These are phyloP conservation scores for Leptinotarsa rubiginosa DNA, from an alignment of 2,888 invertebrate genomes.

Conservation along the genomic window DNA sequence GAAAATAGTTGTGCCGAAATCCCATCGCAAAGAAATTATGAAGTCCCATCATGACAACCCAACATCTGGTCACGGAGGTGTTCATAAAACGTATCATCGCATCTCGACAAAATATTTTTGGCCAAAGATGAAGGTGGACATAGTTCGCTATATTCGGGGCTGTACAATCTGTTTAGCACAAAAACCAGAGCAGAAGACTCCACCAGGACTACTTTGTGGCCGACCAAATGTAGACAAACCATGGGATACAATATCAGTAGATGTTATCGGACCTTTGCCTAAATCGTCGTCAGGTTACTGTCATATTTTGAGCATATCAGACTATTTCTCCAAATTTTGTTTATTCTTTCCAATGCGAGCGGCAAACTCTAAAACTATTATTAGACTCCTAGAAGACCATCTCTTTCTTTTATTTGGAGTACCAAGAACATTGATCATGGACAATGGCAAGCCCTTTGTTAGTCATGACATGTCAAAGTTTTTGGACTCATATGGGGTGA, in stretches of 20 bases:
- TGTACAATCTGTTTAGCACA: slow-evolving; percentile 17
- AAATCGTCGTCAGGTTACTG: slow-evolving; percentile 25
- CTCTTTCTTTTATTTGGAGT: slow-evolving; percentile 35
- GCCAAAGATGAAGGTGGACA: slow-evolving; percentile 25
- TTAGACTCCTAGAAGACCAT: not conserved
- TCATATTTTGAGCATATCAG: slow-evolving; percentile 35
- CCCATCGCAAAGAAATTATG: slow-evolving; percentile 11
- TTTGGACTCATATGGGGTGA: slow-evolving; percentile 28
- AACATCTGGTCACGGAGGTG: slow-evolving; percentile 22
- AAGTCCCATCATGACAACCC: slow-evolving; percentile 20
- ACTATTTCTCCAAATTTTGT: slow-evolving; percentile 38
- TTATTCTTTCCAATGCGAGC: not conserved
- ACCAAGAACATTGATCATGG: not conserved
- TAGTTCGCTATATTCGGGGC: slow-evolving; percentile 5
- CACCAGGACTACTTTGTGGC: slow-evolving; percentile 17
- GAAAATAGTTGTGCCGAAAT: slow-evolving; percentile 33
- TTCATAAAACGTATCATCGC: not conserved
- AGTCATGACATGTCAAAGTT: not conserved
- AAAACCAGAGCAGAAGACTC: slow-evolving; percentile 23
- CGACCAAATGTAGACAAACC: slow-evolving; percentile 27
- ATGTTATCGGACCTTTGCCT: slow-evolving; percentile 43
- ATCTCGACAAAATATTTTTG: slow-evolving; percentile 25
- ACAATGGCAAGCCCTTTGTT: not conserved
- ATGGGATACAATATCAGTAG: slow-evolving; percentile 40
- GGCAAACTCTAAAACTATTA: not conserved